phyloP scores from a whole-genome alignment of 1,140 invertebrate genomes.

The Drosophila cardini region DNA sequence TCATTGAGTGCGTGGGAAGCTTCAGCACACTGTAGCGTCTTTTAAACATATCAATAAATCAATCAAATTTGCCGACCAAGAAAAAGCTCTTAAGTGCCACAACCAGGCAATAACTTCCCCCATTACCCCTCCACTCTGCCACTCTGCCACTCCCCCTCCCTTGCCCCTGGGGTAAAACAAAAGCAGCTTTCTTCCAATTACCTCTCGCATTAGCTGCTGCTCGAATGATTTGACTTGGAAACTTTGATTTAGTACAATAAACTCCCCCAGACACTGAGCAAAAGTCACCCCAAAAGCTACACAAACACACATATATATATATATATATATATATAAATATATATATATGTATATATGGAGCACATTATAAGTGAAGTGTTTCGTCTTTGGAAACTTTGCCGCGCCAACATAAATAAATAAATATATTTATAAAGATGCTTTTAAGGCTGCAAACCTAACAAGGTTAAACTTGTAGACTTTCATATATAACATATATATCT shows the following conservation, averaged over 20 bases:
- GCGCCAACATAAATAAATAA: conserved; percentile 81
- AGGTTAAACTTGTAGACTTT: conserved; percentile 53
- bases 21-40: conserved; percentile 40
- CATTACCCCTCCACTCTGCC: too few relatives aligned
- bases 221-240: conserved; percentile 66
- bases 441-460: conserved; percentile 75
- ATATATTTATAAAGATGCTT: conserved; percentile 84
- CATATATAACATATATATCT: too few relatives aligned
- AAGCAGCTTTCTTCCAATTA: conserved; percentile 55
- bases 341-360: conserved; percentile 32
- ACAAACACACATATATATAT: conserved; percentile 22
- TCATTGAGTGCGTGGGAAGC: conserved; percentile 78
- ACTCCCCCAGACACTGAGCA: conserved; percentile 4
- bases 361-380: conserved; percentile 75
- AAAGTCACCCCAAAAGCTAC: conserved; percentile 16
- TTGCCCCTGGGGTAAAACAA: conserved; percentile 18
- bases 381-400: conserved; percentile 64
- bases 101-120: conserved; percentile 17
- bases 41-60: conserved; percentile 49
- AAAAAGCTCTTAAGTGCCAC: conserved; percentile 45
- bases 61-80: conserved; percentile 30
- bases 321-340: conserved; percentile 8
- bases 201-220: conserved; percentile 56
- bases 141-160: background rate
- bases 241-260: conserved; percentile 69